Evolutionary conservation across 2,113 vertebrate genomes (phyloP), one percentile per base, ranked within the genome.

Genomic region (Nothoprocta perdicaria): DNA sequence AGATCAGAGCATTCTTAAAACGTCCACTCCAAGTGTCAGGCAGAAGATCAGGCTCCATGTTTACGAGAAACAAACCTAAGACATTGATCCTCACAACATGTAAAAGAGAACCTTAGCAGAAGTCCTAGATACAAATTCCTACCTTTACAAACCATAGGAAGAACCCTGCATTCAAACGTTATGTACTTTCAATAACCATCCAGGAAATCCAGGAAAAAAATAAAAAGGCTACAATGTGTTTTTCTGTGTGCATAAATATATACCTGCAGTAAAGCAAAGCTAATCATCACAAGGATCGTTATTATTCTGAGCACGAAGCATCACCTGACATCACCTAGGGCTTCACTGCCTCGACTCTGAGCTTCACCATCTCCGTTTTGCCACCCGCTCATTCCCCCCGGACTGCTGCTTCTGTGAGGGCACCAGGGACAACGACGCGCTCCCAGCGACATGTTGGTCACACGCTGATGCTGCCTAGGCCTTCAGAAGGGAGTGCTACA

Each of bases 211-310:
- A 22, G 19, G 22, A 22, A 50, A 11, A 23, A 23, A 72, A 0
- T 1, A 68, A 50, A 69, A 68, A 38, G 55, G 75, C 40, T 41
- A 15, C 31, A 69, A 26, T 0, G 4, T 0, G 0, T 21, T 6
- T 38, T 80, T 55, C 41, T 72, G 33, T 21, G 46, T 26, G 7
- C 14, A 38, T 35, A 86, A 80, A 57, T 1, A 1, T 7, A 18
- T 2, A 26, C 10, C 14, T 14, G 15, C 33, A 78, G 52, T 6
- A 86, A 22, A 81, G 35, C 35, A 71, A 69, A 88, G 11, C 0
- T 2, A 80, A 65, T 17, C 29, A 43, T 18, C 66, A 35, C 40
- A 29, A 63, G 69, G 45, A 9, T 65, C 10, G 3, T 0, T 24
- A 16, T 9, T 27, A 17, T 45, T 58, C 3, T 23, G 18, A 82